A percentile compares a stretch with the other conserved stretches of the same genome.
These are phyloP conservation scores for Pogona vitticeps DNA, from an alignment of 2,113 vertebrate species.

Conservation along the genomic window DNA sequence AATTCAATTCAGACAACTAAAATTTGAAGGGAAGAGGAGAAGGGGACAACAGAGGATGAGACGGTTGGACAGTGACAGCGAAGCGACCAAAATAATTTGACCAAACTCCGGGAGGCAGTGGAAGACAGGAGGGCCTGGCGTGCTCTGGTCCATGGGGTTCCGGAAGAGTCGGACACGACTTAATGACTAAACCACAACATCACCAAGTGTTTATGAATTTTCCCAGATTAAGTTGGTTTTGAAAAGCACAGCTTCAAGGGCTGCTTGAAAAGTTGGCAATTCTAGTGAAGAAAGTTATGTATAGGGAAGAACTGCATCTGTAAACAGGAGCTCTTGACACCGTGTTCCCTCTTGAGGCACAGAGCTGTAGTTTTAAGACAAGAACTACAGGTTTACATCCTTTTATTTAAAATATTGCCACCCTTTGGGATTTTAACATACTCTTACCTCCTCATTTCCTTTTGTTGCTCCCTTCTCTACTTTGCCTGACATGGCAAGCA, in stretches of 20 bases:
- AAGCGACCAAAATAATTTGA: too few species aligned
- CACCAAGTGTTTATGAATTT: not conserved
- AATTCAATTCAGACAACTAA: too few species aligned
- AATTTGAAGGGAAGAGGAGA: too few species aligned
- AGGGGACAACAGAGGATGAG: too few species aligned
- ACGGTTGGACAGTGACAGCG: too few species aligned
- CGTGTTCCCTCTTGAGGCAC: not conserved
- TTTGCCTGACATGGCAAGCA: not conserved
- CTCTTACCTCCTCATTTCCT: not conserved
- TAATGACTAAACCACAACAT: not conserved
- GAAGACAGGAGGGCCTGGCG: too few species aligned
- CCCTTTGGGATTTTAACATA: not conserved
- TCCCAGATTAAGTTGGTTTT: not conserved
- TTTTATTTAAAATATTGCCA: not conserved
- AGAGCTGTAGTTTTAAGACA: not conserved
- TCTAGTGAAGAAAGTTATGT: not conserved
- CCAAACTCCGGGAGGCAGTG: too few species aligned
- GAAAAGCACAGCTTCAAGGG: not conserved
- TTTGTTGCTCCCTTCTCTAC: not conserved
- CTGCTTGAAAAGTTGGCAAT: not conserved
- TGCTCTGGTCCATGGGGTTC: too few species aligned
- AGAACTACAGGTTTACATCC: too few species aligned
- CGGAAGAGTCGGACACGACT: too few species aligned
- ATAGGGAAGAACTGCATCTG: not conserved
- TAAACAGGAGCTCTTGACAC: not conserved